Percentiles rank a stretch among this genome's conserved stretches.
phyloP scores from a whole-genome alignment of 2,113 vertebrate species.

The Plotosus lineatus region DNA sequence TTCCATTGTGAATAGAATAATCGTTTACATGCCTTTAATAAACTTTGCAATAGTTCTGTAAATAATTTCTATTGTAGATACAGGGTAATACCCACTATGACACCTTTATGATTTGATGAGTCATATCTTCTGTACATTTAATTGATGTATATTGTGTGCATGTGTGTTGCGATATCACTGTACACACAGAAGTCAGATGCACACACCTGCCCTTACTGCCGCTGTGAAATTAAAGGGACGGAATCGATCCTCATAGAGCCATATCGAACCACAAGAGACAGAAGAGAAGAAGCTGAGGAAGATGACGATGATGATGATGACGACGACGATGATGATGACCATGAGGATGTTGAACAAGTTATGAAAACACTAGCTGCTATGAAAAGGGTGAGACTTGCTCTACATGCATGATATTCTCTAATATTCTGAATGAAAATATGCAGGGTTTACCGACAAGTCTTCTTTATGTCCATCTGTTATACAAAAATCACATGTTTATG shows the following conservation, averaged over 20 bases:
- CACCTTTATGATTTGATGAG: not conserved
- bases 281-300: not conserved
- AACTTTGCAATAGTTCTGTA: not conserved
- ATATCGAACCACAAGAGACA: slow-evolving; percentile 26
- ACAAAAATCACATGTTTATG: not conserved
- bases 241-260: slow-evolving; percentile 71
- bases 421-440: not conserved
- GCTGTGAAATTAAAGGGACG: slow-evolving; percentile 77
- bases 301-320: not conserved
- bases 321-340: slow-evolving; percentile 58
- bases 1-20: not conserved
- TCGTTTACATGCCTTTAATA: not conserved
- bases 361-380: slow-evolving; percentile 69
- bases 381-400: slow-evolving; percentile 58
- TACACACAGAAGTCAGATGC: slow-evolving; percentile 73
- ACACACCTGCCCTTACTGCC: slow-evolving; percentile 85
- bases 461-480: not conserved
- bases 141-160: not conserved
- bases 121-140: not conserved
- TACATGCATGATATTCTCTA: not conserved
- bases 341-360: slow-evolving; percentile 73
- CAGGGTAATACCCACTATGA: not conserved
- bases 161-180: not conserved
- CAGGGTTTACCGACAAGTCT: not conserved
- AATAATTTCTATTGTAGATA: not conserved